These are phyloP conservation scores for Drosophila funebris DNA, from an alignment of 1,140 invertebrate species.

Conservation along the genomic window DNA sequence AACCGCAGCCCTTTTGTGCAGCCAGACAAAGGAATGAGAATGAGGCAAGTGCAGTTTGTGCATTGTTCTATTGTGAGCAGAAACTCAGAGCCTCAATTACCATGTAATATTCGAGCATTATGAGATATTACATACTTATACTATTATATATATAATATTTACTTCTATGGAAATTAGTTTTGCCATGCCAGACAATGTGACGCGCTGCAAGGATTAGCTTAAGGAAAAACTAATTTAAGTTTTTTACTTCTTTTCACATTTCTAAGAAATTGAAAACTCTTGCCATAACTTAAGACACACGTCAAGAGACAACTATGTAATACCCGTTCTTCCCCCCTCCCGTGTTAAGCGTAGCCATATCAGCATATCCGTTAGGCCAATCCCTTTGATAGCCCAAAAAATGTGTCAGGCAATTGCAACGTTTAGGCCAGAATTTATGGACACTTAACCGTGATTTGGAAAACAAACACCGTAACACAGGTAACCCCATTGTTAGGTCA, in stretches of 20 bases:
- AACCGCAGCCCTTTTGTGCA: conserved; percentile 24
- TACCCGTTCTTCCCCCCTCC: neutral
- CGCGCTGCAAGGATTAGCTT: conserved; percentile 28
- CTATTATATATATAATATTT: conserved; percentile 32
- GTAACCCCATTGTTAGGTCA: conserved; percentile 23
- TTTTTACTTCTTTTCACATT: neutral
- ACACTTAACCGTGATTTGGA: conserved; percentile 61
- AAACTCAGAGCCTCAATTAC: conserved; percentile 48
- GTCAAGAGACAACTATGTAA: conserved; percentile 20
- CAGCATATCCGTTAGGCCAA: conserved; percentile 46
- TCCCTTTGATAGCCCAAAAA: conserved; percentile 42
- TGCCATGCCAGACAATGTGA: conserved; percentile 58
- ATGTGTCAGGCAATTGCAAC: conserved; percentile 64
- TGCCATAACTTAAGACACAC: conserved; percentile 61
- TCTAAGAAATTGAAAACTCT: conserved; percentile 11
- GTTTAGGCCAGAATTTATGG: conserved; percentile 70
- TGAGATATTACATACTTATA: conserved; percentile 41
- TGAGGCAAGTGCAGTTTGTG: conserved; percentile 6
- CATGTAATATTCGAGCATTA: conserved; percentile 74
- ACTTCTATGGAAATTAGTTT: conserved; percentile 59
- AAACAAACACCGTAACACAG: conserved; percentile 36
- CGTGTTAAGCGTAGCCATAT: conserved; percentile 6
- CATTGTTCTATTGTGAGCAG: conserved; percentile 27
- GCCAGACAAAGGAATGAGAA: conserved; percentile 30
- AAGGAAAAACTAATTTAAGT: neutral